Evolutionary conservation across 2,888 invertebrate genomes (phyloP).

Genomic region (Drosophila borealis): DNA sequence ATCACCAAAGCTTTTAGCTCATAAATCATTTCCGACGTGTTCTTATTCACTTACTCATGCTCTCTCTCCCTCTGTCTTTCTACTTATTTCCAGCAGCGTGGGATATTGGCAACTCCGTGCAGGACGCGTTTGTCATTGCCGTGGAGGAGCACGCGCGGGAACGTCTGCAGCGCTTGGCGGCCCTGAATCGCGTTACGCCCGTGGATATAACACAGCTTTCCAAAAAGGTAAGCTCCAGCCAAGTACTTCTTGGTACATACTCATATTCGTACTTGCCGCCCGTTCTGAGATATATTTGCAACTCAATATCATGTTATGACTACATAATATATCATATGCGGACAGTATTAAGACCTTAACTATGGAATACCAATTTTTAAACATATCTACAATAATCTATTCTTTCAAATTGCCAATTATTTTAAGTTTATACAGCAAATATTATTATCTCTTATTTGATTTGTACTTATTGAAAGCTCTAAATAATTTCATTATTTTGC

Average conservation of each 20-base stretch:
- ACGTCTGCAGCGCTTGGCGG: conserved; percentile 95
- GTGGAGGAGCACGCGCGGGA: conserved; percentile 98
- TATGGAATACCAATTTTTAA: no score
- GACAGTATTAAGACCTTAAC: no score
- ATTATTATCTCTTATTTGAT: no score
- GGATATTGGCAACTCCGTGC: conserved; percentile 94
- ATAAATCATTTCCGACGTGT: conserved; percentile 51
- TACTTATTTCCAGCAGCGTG: conserved; percentile 87
- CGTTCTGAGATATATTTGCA: no score
- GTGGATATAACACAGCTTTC: conserved; percentile 96
- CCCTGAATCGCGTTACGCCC: conserved; percentile 96
- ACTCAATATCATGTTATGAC: background rate
- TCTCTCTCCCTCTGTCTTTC: conserved; percentile 6
- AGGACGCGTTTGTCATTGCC: conserved; percentile 99
- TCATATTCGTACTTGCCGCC: no score
- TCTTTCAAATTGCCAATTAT: no score
- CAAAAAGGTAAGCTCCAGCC: conserved; percentile 88
- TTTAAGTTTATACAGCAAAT: no score
- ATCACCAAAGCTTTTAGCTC: conserved; percentile 33
- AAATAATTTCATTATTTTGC: no score
- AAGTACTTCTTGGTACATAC: background rate
- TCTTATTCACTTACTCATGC: conserved; percentile 2
- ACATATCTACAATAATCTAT: no score
- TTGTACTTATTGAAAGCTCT: no score
- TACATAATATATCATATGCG: no score